Conservation (phyloP, 2,113 vertebrate genomes). For the Tetrao urogallus region DNA sequence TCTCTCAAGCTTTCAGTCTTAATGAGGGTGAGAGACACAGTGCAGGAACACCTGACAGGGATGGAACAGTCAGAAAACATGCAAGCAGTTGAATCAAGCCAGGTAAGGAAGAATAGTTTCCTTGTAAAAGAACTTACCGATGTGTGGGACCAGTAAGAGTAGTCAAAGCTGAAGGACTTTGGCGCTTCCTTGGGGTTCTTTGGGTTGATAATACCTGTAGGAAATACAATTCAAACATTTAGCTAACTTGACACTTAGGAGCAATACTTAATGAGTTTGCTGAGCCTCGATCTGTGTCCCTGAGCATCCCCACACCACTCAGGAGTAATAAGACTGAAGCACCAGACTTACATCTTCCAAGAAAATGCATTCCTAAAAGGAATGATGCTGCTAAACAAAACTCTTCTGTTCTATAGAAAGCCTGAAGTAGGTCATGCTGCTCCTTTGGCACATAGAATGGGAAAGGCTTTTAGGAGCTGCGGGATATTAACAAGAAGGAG, state of each 20-base stretch:
- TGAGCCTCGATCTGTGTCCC: neutral
- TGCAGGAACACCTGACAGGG: neutral
- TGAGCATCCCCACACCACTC: neutral
- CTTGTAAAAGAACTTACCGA: slow-evolving; percentile 82
- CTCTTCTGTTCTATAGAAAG: neutral
- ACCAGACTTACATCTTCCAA: neutral
- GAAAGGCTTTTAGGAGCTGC: neutral
- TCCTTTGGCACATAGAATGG: neutral
- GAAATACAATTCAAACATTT: slow-evolving; percentile 37
- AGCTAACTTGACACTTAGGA: neutral
- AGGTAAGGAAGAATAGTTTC: neutral
- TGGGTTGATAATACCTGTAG: slow-evolving; percentile 94
- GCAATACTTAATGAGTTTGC: neutral
- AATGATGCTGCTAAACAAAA: neutral
- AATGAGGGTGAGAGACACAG: neutral
- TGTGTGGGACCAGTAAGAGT: slow-evolving; percentile 99
- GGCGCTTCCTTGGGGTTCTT: slow-evolving; percentile 98
- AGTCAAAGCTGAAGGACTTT: slow-evolving; percentile 99
- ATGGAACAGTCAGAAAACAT: neutral
- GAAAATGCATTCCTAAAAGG: neutral
- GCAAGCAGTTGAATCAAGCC: neutral
- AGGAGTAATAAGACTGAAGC: neutral
- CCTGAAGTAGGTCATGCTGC: neutral
- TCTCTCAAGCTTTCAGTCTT: neutral
- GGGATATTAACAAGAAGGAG: neutral